Percentiles rank a stretch among this genome's conserved stretches.
Evolutionary conservation across 2,113 vertebrate genomes (phyloP).

Genomic region (Paracyprichromis sp.): DNA sequence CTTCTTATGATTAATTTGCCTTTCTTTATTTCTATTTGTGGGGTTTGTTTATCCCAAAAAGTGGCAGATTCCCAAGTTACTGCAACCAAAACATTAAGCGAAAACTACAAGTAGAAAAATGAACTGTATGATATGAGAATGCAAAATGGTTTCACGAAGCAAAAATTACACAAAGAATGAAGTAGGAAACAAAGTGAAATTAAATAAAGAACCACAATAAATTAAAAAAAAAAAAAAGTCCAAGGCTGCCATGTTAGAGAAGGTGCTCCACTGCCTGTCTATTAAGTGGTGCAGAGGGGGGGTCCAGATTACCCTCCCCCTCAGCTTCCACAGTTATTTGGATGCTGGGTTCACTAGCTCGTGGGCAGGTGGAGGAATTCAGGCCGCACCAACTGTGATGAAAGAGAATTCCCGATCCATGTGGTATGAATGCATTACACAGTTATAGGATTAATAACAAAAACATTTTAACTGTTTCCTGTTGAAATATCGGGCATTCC

Average conservation of each 20-base stretch:
- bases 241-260: accelerated
- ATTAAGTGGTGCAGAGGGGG: not conserved
- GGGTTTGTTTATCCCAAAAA: not conserved
- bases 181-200: not conserved
- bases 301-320: not conserved
- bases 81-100: not conserved
- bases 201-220: not conserved
- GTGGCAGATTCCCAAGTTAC: not conserved
- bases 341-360: not conserved
- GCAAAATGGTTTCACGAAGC: not conserved
- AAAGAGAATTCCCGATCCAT: not conserved
- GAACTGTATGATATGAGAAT: not conserved
- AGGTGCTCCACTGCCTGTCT: not conserved
- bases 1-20: not conserved
- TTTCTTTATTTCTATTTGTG: not conserved
- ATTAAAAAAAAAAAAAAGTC: accelerated
- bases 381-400: not conserved
- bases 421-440: not conserved
- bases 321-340: not conserved
- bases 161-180: not conserved
- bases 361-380: not conserved
- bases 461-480: not conserved
- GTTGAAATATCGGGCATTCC: not conserved
- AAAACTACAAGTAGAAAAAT: not conserved
- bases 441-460: not conserved